A percentile compares a stretch with the other conserved stretches of the same genome.
Conservation (phyloP, 2,797 vertebrate species). For the Poeciliopsis infans region DNA sequence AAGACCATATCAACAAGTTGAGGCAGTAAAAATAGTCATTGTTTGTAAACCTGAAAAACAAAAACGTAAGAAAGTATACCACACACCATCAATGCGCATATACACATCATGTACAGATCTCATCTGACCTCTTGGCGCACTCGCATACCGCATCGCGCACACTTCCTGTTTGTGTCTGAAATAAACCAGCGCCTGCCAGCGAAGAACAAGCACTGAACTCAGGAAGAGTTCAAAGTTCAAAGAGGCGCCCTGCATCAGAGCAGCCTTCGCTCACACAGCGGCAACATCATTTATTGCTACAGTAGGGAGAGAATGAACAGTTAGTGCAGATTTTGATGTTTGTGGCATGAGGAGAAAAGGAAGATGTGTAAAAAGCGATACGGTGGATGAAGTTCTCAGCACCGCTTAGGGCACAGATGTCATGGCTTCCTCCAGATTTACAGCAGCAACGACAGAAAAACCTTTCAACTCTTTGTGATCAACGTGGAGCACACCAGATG, state of each 20-base stretch:
- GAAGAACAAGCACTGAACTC: conserved; percentile 3
- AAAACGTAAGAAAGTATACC: background rate
- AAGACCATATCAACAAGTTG: background rate
- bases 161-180: conserved; percentile 48
- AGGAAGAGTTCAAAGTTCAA: conserved; percentile 16
- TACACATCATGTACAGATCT: conserved; percentile 34
- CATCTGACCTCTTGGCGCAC: conserved; percentile 14
- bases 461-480: background rate
- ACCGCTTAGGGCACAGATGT: conserved; percentile 19
- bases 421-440: conserved; percentile 35
- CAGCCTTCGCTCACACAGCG: background rate
- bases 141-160: conserved; percentile 21
- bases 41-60: background rate
- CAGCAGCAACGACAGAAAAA: conserved; percentile 21
- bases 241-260: background rate
- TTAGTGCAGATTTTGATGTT: conserved; percentile 5
- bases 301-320: conserved; percentile 15
- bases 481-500: background rate
- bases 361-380: background rate
- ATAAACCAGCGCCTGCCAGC: conserved; percentile 29
- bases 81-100: conserved; percentile 22
- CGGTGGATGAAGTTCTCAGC: background rate
- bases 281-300: conserved; percentile 35
- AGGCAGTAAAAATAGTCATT: conserved; percentile 9
- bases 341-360: background rate